Conservation (phyloP, 2,113 vertebrate genomes). For the Maccullochella peelii region DNA sequence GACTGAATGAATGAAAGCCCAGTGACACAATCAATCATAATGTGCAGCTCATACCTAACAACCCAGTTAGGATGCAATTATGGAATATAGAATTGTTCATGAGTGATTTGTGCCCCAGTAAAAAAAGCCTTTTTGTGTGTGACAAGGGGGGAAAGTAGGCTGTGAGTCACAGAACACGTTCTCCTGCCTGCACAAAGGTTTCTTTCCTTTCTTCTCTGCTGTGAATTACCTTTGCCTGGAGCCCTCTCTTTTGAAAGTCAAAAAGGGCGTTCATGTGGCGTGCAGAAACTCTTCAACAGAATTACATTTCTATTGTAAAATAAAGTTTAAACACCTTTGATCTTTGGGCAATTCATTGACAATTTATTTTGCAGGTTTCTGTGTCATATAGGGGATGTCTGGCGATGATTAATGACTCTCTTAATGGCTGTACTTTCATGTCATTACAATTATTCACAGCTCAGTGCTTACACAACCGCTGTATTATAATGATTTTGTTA, state of each 20-base stretch:
- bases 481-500: conserved; percentile 20
- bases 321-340: not conserved
- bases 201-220: conserved; percentile 38
- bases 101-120: conserved; percentile 26
- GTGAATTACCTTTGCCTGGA: conserved; percentile 61
- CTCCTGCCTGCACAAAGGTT: conserved; percentile 32
- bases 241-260: conserved; percentile 69
- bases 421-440: conserved; percentile 27
- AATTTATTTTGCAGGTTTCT: conserved; percentile 6
- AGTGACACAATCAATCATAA: conserved; percentile 8
- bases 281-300: conserved; percentile 27
- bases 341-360: conserved; percentile 2
- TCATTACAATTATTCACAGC: conserved; percentile 8
- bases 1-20: conserved; percentile 7
- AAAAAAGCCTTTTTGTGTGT: conserved; percentile 16
- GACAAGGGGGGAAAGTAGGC: conserved; percentile 25
- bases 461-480: conserved; percentile 17
- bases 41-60: conserved; percentile 6
- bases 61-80: conserved; percentile 13
- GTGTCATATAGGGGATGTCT: not conserved
- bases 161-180: conserved; percentile 50
- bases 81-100: not conserved
- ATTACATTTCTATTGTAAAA: conserved; percentile 29
- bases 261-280: conserved; percentile 60
- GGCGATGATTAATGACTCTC: conserved; percentile 15